phyloP scores from a whole-genome alignment of 2,888 invertebrate species.

The Tinea pellionella region DNA sequence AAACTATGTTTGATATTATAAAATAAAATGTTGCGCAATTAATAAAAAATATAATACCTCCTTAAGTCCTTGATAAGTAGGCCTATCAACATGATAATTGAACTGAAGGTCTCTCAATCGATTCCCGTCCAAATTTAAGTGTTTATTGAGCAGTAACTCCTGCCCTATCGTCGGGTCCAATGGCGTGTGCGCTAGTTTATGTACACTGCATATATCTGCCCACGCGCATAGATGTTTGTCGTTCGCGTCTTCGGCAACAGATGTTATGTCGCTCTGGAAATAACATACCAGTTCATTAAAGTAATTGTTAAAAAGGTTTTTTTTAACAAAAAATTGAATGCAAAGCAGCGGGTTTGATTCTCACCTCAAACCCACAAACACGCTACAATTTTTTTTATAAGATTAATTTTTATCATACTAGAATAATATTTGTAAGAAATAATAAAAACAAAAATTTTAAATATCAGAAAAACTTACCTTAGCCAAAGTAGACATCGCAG shows the following conservation, averaged over 20 bases:
- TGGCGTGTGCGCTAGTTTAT: conserved; percentile 84
- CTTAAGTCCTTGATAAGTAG: conserved; percentile 72
- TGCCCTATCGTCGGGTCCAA: conserved; percentile 88
- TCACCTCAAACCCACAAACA: no score
- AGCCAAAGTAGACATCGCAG: conserved; percentile 82
- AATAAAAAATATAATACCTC: no score
- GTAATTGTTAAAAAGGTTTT: no score
- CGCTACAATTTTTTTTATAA: no score
- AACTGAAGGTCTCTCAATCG: conserved; percentile 74
- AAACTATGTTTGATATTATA: no score
- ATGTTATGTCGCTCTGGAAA: conserved; percentile 78
- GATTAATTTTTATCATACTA: no score
- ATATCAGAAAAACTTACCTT: conserved; percentile 69
- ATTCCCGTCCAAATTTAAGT: conserved; percentile 76
- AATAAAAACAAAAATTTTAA: no score
- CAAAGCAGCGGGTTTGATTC: no score
- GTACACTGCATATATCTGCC: conserved; percentile 85
- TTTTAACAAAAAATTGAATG: no score
- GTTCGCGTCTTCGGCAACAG: conserved; percentile 89
- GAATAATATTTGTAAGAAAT: no score
- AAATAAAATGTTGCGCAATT: no score
- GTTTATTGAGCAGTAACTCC: conserved; percentile 84
- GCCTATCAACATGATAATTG: conserved; percentile 68
- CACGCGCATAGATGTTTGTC: conserved; percentile 94
- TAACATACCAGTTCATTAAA: not conserved